Evolutionary conservation across 1,140 invertebrate species (phyloP).

Genomic region (Liolophura sinensis): DNA sequence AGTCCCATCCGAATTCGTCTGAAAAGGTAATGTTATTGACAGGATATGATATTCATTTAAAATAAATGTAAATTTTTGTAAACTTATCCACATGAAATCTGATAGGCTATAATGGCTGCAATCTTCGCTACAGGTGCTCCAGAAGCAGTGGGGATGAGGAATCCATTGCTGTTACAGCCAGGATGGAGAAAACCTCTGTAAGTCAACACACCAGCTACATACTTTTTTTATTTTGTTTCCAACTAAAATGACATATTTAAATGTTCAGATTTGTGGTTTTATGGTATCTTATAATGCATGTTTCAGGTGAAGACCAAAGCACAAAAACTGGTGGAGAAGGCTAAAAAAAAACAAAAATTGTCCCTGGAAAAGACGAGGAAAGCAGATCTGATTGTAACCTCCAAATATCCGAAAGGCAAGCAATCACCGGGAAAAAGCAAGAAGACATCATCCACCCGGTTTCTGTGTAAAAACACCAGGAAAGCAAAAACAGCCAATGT

Average conservation of each 20-base stretch:
- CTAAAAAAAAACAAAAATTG: constrained; percentile 12
- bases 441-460: background rate
- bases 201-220: background rate
- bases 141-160: constrained; percentile 1
- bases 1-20: constrained; percentile 17
- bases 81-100: too few species aligned
- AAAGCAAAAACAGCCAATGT: background rate
- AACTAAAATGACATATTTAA: background rate
- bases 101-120: too few species aligned
- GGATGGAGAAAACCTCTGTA: constrained; percentile 3
- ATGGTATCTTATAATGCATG: constrained; percentile 1
- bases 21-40: constrained; percentile 10
- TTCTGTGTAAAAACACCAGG: background rate
- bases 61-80: constrained; percentile 11
- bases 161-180: background rate
- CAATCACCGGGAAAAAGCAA: constrained; percentile 1
- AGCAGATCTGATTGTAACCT: constrained; percentile 1
- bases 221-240: background rate
- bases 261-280: background rate
- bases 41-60: constrained; percentile 1
- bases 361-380: constrained; percentile 1
- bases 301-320: constrained; percentile 16
- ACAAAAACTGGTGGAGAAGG: constrained; percentile 24
- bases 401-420: constrained; percentile 4
- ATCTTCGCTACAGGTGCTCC: background rate